Conservation (phyloP, 2,797 vertebrate genomes). For the Xiphorhynchus erythropygius region DNA sequence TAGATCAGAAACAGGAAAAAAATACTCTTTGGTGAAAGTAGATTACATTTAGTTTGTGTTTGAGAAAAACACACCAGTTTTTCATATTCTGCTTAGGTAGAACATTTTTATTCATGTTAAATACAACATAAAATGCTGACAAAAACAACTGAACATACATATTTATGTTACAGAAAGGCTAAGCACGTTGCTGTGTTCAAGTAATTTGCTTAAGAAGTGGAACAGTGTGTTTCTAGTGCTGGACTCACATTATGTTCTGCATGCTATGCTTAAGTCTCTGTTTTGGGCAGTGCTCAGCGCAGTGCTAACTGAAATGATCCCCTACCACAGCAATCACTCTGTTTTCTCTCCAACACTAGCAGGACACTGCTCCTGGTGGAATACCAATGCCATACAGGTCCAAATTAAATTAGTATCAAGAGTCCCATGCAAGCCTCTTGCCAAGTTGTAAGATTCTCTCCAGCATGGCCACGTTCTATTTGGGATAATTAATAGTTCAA, state of each 20-base stretch:
- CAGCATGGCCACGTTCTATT: neutral
- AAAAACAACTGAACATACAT: neutral
- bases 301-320: neutral
- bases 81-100: neutral
- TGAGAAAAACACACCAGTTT: neutral
- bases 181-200: neutral
- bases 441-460: neutral
- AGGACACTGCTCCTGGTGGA: neutral
- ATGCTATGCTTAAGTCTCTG: neutral
- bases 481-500: neutral
- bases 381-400: neutral
- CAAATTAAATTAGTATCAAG: neutral
- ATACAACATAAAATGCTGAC: slow-evolving; percentile 5
- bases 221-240: neutral
- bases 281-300: neutral
- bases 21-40: neutral
- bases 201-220: neutral
- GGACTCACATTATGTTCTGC: neutral
- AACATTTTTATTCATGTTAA: neutral
- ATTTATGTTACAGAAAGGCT: neutral
- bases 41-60: neutral
- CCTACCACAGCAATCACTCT: neutral
- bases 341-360: neutral
- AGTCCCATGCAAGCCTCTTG: neutral
- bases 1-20: neutral